phyloP scores from a whole-genome alignment of 2,113 vertebrate species.

The Scortum barcoo region DNA sequence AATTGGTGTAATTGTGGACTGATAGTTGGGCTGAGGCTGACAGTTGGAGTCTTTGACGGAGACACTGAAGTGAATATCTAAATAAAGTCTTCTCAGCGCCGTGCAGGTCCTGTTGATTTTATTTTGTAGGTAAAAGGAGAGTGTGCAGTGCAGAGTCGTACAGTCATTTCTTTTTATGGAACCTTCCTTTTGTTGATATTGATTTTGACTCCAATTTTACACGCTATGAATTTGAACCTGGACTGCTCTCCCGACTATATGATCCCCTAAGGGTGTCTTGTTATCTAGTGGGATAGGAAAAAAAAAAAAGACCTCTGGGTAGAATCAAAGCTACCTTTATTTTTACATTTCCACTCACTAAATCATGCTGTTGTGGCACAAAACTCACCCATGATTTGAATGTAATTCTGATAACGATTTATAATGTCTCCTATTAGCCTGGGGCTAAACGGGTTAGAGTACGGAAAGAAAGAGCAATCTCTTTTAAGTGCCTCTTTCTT shows the following conservation, averaged over 20 bases:
- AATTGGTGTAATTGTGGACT: background rate
- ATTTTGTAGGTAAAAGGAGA: constrained; percentile 11
- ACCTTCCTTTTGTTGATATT: constrained; percentile 61
- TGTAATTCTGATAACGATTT: constrained; percentile 19
- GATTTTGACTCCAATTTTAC: constrained; percentile 67
- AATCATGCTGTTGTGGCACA: constrained; percentile 20
- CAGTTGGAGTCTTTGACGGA: background rate
- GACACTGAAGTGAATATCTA: background rate
- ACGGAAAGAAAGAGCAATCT: constrained; percentile 28
- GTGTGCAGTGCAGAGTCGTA: constrained; percentile 24
- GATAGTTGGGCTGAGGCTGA: background rate
- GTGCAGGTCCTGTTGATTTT: background rate
- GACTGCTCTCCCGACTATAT: constrained; percentile 38
- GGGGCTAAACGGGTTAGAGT: constrained; percentile 26
- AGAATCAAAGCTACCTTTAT: background rate
- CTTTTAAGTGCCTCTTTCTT: constrained; percentile 25
- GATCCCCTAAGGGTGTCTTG: constrained; percentile 57
- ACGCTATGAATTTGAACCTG: constrained; percentile 50
- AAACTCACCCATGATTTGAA: constrained; percentile 19
- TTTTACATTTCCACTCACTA: constrained; percentile 16
- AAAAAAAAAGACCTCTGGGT: background rate
- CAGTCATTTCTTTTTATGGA: constrained; percentile 37
- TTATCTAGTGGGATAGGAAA: constrained; percentile 36
- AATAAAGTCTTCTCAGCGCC: background rate
- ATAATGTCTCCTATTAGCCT: constrained; percentile 40